Base-by-base conservation (phyloP, 1,140 invertebrate species). In the Agrypnia vestita region DNA sequence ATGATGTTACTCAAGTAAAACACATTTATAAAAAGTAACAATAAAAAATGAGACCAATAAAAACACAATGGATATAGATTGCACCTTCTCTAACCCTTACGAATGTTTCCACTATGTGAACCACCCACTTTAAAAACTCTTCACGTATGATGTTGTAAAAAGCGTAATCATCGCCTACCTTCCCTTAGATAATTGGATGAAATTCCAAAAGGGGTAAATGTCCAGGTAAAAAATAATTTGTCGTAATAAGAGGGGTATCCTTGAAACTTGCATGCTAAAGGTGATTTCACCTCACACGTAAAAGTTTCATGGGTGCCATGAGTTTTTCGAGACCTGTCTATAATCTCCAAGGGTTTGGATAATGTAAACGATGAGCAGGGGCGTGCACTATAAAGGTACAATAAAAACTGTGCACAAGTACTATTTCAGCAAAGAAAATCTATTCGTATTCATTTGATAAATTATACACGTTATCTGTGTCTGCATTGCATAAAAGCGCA, bases 161-260 rank as follows among this genome's bases (percentile, higher is more conserved):
- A 17, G 61, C 64, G 64, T 69, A 69, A 73, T 73, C 51, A 73
- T 55, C 69, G 19, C 69, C 47, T n/a, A 53, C 51, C 69, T 73
- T 53, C 49, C 69, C 69, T n/a, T 35, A 73, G 69, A 73, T 73
- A 49, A 73, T 73, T 73, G 69, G 69, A 73, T 73, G 53, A 53
- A 73, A 73, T 73, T 73, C 19, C 51, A 35, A 51, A 53, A 73
- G 69, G 69, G 69, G 53, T 73, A 73, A 73, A 55, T 25, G 35
- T 55, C 51, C 69, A 73, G 69, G 69, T 73, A 73, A 73, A 73
- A 73, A 73, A 47, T 73, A 73, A 73, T 73, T 53, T 53, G 69
- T 55, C 47, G 69, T 73, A 73, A 73, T 73, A 73, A 73, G 69
- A 55, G 47, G 69, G 25, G 49, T 51, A 19, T 15, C 35, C 49